Base-by-base conservation (phyloP, 2,113 vertebrate genomes). In the Microcebus tavaratra region DNA sequence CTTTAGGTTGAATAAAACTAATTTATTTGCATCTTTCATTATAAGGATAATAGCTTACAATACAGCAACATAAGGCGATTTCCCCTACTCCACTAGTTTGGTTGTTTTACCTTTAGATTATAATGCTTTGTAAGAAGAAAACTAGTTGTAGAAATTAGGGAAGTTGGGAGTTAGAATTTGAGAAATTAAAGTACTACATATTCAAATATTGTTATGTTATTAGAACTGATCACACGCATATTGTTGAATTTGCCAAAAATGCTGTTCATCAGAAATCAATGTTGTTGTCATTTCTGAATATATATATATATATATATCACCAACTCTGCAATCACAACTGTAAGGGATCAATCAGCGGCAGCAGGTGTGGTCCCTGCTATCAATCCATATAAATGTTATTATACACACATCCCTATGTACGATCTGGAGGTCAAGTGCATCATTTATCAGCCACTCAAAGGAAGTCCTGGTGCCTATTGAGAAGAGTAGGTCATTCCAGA, bases 21-120 rank as follows among this genome's bases (percentile, higher is more conserved):
- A 91, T 89, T 96, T 48, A 86, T 80, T 81, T 95, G 42, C 70
- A 53, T 75, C 34, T 95, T 90, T 95, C 59, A 91, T 83, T 95
- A 50, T 87, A 96, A 88, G 21, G 36, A 81, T 78, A 76, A 96
- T 7, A 87, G 20, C 15, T 92, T 81, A 68, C 50, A 57, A 94
- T 23, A 59, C 34, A 87, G 29, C 82, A 57, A 67, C 57, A 76
- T 17, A 55, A 83, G 3, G 48, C 39, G 34, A 39, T 63, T 45
- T 11, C 6, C 23, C 14, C 4, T 20, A 86, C 34, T 34, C 4
- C 29, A n/a, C 23, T 61, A 55, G 15, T 88, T 92, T 86, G 65
- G 6, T 80, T 93, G 27, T 65, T 20, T 42, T 87, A 90, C 2
- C 8, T 95, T 96, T 76, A 53, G 23, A 1, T 42, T 75, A 2